phyloP scores from a whole-genome alignment of 2,113 vertebrate species.

The Pluvianellus socialis region DNA sequence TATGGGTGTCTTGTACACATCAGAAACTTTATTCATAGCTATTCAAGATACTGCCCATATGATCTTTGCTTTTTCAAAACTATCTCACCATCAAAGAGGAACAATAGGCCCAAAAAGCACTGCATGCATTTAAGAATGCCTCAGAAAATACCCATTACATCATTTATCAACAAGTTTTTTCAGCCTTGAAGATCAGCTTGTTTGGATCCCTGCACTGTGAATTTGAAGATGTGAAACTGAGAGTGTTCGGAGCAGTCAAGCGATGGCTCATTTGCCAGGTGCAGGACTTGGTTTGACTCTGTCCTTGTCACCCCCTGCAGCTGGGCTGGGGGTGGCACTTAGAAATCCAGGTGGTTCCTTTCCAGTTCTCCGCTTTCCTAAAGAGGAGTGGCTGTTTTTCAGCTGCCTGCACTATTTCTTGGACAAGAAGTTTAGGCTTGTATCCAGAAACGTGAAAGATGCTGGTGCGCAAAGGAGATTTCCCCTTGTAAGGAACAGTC shows the following conservation, averaged over 20 bases:
- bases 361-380: neutral
- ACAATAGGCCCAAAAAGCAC: neutral
- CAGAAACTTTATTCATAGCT: neutral
- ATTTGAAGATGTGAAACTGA: neutral
- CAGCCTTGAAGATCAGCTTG: neutral
- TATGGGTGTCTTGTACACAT: neutral
- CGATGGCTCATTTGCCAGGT: accelerated
- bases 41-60: neutral
- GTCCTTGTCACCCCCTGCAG: accelerated
- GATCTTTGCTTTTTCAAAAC: neutral
- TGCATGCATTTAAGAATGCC: neutral
- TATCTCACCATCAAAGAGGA: neutral
- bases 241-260: neutral
- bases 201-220: accelerated
- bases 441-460: neutral
- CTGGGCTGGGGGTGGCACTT: neutral
- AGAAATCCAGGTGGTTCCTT: neutral
- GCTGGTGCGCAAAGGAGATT: neutral
- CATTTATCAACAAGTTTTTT: neutral
- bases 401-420: neutral
- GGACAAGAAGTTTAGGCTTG: neutral
- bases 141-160: neutral
- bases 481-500: neutral
- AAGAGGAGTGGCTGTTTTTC: neutral
- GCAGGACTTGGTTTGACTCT: accelerated